Evolutionary conservation across 2,113 vertebrate genomes (phyloP), one percentile per base, ranked within the genome.

Genomic region (Taurulus bubalis): DNA sequence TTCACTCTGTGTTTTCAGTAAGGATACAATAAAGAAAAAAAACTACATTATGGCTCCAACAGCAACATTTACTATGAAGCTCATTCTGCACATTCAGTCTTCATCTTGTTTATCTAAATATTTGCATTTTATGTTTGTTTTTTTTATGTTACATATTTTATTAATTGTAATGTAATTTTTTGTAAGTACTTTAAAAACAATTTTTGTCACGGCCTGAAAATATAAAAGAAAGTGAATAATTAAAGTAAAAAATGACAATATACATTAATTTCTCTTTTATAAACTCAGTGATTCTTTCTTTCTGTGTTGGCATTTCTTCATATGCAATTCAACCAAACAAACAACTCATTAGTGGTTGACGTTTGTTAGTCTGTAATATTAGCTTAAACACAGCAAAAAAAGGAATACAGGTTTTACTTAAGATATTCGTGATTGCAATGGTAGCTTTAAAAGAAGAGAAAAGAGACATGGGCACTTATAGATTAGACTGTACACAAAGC

Each of bases 21-120:
- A 51, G 20, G 2, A 15, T 22, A 5, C 26, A 14, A 55, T 38
- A 20, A 49, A 49, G 0, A 49, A 6, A 8, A 22, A 51, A 22
- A 22, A 2, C 7, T 20, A 51, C 8, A 51, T 51, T 51, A n/a
- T 51, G 18, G 49, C 49, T 51, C 7, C 49, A 51, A 51, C 8
- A 2, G 4, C 2, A 30, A 18, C 0, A 26, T 32, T 28, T 0
- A 56, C 2, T 26, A 2, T 14, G 26, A 7, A 64, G 1, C 1
- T 20, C 4, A 32, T 66, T 59, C 1, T 59, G 0, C 1, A 42
- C 9, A 49, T 72, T n/a, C 8, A n/a, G 18, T 26, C 20, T 45
- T 32, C 5, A 20, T 18, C 16, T 32, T 10, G 2, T 24, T 47
- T 6, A 60, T 51, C 34, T 24, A 9, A 9, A n/a, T 55, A 42